Base-by-base conservation (phyloP, 2,113 vertebrate species). In the Rhegmatorhina hoffmannsi region DNA sequence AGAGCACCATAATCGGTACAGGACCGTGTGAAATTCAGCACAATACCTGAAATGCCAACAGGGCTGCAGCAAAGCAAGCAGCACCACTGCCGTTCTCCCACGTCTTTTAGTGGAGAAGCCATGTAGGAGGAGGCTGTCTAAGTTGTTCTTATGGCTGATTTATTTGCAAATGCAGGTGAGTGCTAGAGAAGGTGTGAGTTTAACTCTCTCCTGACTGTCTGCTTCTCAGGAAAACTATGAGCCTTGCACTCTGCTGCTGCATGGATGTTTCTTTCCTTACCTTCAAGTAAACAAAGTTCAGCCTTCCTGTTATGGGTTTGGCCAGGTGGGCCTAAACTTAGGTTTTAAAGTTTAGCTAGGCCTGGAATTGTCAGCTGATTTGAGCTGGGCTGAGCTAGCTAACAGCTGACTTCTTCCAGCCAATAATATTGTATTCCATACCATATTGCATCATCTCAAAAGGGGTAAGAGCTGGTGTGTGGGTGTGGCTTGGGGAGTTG, bases 141-240 rank as follows among this genome's bases (percentile, higher is more conserved):
- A 78, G 58, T 72, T 87, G 77, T 94, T 97, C 95, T 94, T 89
- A 73, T 84, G 84, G 77, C 89, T 95, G 92, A 96, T 91, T 96
- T 95, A 94, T 95, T 96, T 94, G 91, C 89, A 90, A 94, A 92
- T 93, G 92, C 92, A 97, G 95, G 92, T 95, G 38, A 89, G 78
- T 47, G 34, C 76, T 90, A 59, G 68, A 89, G 79, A 84, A 92
- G 56, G 52, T 93, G 33, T 84, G 68, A 88, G 38, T 73, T 95
- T 96, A 95, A 96, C 76, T 80, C 90, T 90, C 44, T 33, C 26
- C 25, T 82, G 63, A 86, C 53, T 55, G 43, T 76, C 72, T 1
- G 0, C 67, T 94, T 79, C 49, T 66, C 34, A 68, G 69, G 49
- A 47, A 91, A 90, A 90, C 87, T 40, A n/a, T 53, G 58, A 94